phyloP scores from a whole-genome alignment of 2,113 vertebrate species.

The Globicephala melas region DNA sequence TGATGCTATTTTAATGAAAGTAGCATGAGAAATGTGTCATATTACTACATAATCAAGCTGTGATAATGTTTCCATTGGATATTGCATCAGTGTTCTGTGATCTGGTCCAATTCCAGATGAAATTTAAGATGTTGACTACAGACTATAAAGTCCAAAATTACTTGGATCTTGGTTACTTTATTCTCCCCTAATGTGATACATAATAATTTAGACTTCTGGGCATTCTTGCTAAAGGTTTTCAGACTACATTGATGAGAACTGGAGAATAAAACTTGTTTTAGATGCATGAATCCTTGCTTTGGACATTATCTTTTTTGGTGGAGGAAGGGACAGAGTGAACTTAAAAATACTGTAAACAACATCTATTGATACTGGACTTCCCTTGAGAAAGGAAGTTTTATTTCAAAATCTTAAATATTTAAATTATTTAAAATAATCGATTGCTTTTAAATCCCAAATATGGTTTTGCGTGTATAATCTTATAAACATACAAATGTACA shows the following conservation, averaged over 20 bases:
- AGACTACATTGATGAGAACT: not conserved
- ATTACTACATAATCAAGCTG: conserved; percentile 36
- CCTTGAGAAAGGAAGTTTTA: not conserved
- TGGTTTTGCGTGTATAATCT: conserved; percentile 1
- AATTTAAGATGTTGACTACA: conserved; percentile 39
- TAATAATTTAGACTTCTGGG: not conserved
- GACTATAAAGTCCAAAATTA: conserved; percentile 4
- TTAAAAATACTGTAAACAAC: not conserved
- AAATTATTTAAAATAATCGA: not conserved
- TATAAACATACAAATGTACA: not conserved
- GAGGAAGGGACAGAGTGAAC: not conserved
- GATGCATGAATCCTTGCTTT: not conserved
- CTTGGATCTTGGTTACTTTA: conserved; percentile 19
- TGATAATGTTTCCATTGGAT: conserved; percentile 30
- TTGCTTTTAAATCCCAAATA: conserved; percentile 11
- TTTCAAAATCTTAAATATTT: conserved; percentile 30
- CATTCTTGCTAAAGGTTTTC: not conserved
- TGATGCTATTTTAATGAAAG: conserved; percentile 62
- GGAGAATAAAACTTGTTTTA: not conserved
- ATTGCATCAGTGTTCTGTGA: not conserved
- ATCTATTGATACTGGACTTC: not conserved
- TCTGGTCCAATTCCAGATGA: conserved; percentile 36
- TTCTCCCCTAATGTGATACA: not conserved
- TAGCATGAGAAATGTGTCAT: conserved; percentile 24
- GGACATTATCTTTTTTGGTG: not conserved